Conservation (phyloP, 2,888 invertebrate species). For the Xestia xanthographa region DNA sequence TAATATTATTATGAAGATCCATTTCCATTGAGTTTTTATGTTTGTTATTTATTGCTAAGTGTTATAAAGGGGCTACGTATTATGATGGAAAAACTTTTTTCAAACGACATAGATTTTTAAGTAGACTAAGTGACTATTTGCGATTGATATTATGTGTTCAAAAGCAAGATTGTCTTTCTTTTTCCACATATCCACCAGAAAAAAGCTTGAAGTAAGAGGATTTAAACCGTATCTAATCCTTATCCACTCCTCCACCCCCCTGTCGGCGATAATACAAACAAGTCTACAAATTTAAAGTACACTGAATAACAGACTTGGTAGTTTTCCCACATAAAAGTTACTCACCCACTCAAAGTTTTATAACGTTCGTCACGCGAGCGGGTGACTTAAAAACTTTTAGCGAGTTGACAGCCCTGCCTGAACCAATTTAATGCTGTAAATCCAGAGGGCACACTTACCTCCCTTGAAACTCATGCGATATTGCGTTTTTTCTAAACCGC, state of each 20-base stretch:
- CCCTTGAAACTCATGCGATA: slow-evolving; percentile 88
- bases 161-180: neutral
- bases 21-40: neutral
- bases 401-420: slow-evolving; percentile 82
- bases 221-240: slow-evolving; percentile 23
- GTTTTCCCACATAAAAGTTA: slow-evolving; percentile 69
- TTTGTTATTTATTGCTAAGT: neutral
- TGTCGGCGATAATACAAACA: slow-evolving; percentile 66
- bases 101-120: neutral
- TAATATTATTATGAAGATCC: no score
- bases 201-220: slow-evolving; percentile 28
- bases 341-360: slow-evolving; percentile 71
- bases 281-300: slow-evolving; percentile 68
- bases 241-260: slow-evolving; percentile 24
- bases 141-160: neutral
- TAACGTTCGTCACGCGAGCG: slow-evolving; percentile 75
- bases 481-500: slow-evolving; percentile 88
- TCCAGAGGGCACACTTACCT: slow-evolving; percentile 89
- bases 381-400: slow-evolving; percentile 75
- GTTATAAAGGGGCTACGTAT: neutral
- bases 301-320: slow-evolving; percentile 70
- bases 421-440: slow-evolving; percentile 89
- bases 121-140: neutral
- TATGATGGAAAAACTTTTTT: neutral
- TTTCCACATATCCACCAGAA: neutral